Evolutionary conservation across 2,797 vertebrate species (phyloP).

Genomic region (Scolopax rusticola): DNA sequence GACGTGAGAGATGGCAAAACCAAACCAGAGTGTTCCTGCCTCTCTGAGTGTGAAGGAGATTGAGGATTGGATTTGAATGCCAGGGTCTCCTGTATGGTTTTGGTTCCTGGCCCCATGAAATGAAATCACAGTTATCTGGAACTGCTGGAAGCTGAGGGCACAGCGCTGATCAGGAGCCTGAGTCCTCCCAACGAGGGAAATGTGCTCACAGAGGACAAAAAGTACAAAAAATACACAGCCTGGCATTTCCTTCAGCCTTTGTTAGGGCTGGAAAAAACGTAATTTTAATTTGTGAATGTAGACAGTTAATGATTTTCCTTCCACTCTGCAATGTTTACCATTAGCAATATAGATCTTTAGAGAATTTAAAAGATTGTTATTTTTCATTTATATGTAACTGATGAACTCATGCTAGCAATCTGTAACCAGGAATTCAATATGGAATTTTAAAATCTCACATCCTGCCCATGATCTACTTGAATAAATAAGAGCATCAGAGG

Average conservation of each 20-base stretch:
- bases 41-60: background rate
- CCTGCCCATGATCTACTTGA: background rate
- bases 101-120: background rate
- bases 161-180: background rate
- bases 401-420: background rate
- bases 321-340: background rate
- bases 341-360: background rate
- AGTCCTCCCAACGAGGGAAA: background rate
- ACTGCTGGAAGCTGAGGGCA: background rate
- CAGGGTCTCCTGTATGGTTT: background rate
- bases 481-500: background rate
- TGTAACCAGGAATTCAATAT: background rate
- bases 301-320: background rate
- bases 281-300: background rate
- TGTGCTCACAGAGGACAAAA: background rate
- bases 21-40: background rate
- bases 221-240: background rate
- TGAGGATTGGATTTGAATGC: background rate
- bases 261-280: background rate
- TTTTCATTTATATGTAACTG: background rate
- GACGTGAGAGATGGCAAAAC: background rate
- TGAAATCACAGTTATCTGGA: background rate
- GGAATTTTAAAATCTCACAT: background rate
- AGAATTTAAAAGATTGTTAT: background rate
- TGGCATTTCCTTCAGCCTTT: background rate